Conservation (phyloP, 2,113 vertebrate species). For the Donacobius atricapilla region DNA sequence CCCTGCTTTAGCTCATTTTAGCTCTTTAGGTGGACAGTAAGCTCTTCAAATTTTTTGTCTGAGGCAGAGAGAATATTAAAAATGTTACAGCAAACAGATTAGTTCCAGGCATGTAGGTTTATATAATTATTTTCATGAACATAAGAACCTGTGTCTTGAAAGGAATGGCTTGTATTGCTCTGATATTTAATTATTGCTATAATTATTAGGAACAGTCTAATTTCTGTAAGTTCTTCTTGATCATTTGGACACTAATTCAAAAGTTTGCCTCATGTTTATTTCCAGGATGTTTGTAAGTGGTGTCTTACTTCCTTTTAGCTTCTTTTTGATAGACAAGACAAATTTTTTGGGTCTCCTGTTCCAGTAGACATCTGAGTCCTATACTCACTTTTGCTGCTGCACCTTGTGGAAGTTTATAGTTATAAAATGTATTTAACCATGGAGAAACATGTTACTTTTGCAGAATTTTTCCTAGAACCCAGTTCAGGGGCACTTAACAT, state of each 20-base stretch:
- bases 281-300: neutral
- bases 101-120: neutral
- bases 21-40: neutral
- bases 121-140: neutral
- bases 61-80: neutral
- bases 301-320: neutral
- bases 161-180: neutral
- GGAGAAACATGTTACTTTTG: neutral
- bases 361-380: neutral
- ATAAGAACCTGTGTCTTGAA: neutral
- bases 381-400: neutral
- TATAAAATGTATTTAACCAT: neutral
- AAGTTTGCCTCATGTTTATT: neutral
- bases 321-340: neutral
- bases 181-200: neutral
- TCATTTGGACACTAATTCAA: neutral
- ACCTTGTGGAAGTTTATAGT: neutral
- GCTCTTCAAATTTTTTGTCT: neutral
- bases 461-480: neutral
- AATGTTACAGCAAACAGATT: neutral
- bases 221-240: neutral
- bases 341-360: neutral
- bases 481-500: fast-evolving
- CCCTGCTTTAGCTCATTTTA: neutral
- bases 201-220: neutral